A percentile compares a stretch with the other conserved stretches of the same genome.
These are phyloP conservation scores for Himalopsyche kuldschensis DNA, from an alignment of 2,888 invertebrate species.

Conservation along the genomic window DNA sequence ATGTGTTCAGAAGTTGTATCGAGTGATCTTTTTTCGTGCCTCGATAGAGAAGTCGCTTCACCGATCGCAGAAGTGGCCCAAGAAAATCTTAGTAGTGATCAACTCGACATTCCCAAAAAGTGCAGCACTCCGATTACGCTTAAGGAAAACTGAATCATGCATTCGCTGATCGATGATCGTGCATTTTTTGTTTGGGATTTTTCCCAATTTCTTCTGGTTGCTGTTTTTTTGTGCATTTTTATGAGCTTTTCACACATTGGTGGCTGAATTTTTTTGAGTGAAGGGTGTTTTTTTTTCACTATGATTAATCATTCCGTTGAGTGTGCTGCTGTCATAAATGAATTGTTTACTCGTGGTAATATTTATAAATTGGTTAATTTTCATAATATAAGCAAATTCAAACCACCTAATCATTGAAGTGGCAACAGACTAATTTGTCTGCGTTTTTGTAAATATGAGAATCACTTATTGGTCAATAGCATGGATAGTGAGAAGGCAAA, in stretches of 20 bases:
- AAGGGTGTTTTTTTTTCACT: background rate
- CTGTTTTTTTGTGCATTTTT: background rate
- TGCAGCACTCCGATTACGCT: conserved; percentile 53
- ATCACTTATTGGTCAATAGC: no score
- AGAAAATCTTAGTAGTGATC: conserved; percentile 23
- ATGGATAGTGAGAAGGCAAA: no score
- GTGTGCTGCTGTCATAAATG: background rate
- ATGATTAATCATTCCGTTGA: background rate
- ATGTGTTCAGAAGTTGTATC: conserved; percentile 54
- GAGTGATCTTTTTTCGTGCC: conserved; percentile 51
- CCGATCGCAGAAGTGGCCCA: conserved; percentile 3
- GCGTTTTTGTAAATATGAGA: no score
- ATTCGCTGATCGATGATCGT: conserved; percentile 46
- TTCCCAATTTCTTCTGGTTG: background rate
- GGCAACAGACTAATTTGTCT: no score
- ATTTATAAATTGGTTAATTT: background rate
- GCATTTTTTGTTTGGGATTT: background rate
- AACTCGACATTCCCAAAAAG: conserved; percentile 44
- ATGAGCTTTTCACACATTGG: background rate
- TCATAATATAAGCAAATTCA: background rate
- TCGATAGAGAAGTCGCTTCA: conserved; percentile 42
- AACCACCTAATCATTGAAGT: no score
- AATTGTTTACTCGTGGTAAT: background rate
- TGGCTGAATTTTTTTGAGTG: background rate
- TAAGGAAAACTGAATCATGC: conserved; percentile 14